Evolutionary conservation across 92 coral and sea anemone species (phyloP).

Genomic region (Actinostola sp.): DNA sequence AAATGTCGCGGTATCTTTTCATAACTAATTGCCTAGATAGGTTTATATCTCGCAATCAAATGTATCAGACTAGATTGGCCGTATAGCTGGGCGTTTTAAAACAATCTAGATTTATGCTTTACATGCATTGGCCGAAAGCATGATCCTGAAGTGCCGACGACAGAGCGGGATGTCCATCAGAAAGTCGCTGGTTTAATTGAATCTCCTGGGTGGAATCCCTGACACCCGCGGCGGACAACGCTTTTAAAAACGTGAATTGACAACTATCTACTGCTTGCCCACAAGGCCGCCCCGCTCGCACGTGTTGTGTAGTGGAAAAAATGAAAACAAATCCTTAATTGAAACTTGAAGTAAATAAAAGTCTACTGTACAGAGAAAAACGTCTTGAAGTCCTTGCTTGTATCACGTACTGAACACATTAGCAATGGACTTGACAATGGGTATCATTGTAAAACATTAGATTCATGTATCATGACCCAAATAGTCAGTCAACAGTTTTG

Average conservation of each 20-base stretch:
- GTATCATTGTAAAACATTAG: not conserved
- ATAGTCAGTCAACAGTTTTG: conserved; percentile 10
- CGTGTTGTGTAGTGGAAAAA: conserved; percentile 22
- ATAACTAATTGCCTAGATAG: conserved; percentile 21
- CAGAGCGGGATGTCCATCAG: conserved; percentile 4
- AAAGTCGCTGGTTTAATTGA: conserved; percentile 16
- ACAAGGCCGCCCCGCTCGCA: conserved; percentile 25
- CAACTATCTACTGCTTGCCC: conserved; percentile 1
- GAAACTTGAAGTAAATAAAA: conserved; percentile 21
- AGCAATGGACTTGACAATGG: conserved; percentile 13
- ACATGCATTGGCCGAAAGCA: conserved; percentile 9
- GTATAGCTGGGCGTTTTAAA: conserved; percentile 8
- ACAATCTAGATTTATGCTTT: not conserved
- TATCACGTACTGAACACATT: conserved; percentile 9
- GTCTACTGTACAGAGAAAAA: not conserved
- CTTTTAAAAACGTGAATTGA: conserved; percentile 9
- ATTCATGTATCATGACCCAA: not conserved
- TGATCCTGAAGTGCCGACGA: conserved; percentile 15
- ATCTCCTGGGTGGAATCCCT: conserved; percentile 4
- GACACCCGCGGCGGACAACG: conserved; percentile 22
- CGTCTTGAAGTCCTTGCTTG: not conserved
- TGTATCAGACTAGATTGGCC: conserved; percentile 21
- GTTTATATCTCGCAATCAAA: conserved; percentile 11
- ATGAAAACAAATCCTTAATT: conserved; percentile 40
- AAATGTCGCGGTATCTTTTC: conserved; percentile 11